Percentiles rank a stretch among this genome's conserved stretches.
Conservation (phyloP, 92 coral and sea anemone genomes). For the Hydrozoanthus gracilis region DNA sequence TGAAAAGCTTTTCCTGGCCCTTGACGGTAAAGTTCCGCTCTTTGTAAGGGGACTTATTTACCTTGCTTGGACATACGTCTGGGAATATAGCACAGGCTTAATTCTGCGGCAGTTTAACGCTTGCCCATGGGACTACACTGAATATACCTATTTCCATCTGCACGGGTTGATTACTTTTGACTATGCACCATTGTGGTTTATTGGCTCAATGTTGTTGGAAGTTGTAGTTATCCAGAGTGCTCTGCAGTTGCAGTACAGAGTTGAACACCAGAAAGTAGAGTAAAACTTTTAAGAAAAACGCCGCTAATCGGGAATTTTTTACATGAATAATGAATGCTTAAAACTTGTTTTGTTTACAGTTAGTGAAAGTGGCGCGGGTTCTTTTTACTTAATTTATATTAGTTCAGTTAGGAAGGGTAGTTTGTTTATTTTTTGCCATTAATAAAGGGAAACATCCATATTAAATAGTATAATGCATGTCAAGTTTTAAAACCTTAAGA, state of each 20-base stretch:
- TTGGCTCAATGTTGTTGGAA: conserved; percentile 86
- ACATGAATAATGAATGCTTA: conserved; percentile 6
- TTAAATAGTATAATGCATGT: no score
- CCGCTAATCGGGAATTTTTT: neutral
- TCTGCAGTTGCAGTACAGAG: conserved; percentile 81
- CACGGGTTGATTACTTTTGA: conserved; percentile 95
- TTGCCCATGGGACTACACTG: conserved; percentile 98
- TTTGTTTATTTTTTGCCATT: no score
- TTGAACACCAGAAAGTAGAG: conserved; percentile 31
- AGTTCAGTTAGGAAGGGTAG: no score
- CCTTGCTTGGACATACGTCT: conserved; percentile 86
- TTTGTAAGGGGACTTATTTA: conserved; percentile 86
- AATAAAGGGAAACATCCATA: no score
- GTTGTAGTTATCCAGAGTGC: conserved; percentile 88
- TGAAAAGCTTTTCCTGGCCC: conserved; percentile 75
- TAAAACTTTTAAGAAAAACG: neutral
- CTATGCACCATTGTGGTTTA: conserved; percentile 94
- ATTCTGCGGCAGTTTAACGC: conserved; percentile 91
- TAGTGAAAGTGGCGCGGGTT: no score
- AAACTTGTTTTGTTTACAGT: no score
- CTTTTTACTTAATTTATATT: no score
- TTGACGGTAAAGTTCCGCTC: conserved; percentile 79
- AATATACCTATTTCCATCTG: conserved; percentile 79
- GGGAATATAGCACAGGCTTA: conserved; percentile 91
- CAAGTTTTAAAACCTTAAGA: no score